Evolutionary conservation across 1,140 invertebrate genomes (phyloP), one percentile per base, ranked within the genome.

Genomic region (Halictus rubicundus): DNA sequence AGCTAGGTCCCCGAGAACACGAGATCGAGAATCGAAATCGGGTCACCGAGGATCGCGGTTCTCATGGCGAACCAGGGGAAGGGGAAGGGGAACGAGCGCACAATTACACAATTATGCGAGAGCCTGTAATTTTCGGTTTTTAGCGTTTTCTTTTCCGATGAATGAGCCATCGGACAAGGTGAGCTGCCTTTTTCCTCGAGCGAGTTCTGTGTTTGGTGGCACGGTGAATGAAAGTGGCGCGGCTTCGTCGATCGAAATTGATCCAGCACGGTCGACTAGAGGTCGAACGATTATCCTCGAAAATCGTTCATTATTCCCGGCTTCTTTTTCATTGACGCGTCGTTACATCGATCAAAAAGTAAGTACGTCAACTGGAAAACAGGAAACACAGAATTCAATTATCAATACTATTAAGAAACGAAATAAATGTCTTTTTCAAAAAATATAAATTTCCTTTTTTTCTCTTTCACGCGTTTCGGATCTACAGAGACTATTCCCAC

Each of bases 101-200:
- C 49, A 25, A 46, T 46, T 23, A 25, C 12, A 66, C 23, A 42
- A 65, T 65, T 46, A 46, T 46, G 9, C 42, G 16, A 16, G 14
- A 21, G 10, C 23, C 61, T n/a, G 64, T n/a, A 66, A 66, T 66
- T 66, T 66, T 46, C 39, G 12, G n/a, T 66, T 66, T 66, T 66
- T 19, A 16, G 23, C 39, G n/a, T 46, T 66, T 66, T 39, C 21
- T 49, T 42, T 42, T 42, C 73, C 82, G 82, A 87, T 82, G 84
- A 84, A 87, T 46, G 64, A 84, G 80, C 71, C 66, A 73, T 74
- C 60, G 37, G 68, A 57, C 82, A 86, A 87, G 84, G 84, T 82
- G 74, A 87, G 82, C 86, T 71, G 82, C 80, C 74, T 84, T 82
- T 71, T 64, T 70, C 68, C 82, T 65, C 69, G 46, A 9, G 7